phyloP scores from a whole-genome alignment of 2,113 vertebrate genomes.

The Macaca mulatta region DNA sequence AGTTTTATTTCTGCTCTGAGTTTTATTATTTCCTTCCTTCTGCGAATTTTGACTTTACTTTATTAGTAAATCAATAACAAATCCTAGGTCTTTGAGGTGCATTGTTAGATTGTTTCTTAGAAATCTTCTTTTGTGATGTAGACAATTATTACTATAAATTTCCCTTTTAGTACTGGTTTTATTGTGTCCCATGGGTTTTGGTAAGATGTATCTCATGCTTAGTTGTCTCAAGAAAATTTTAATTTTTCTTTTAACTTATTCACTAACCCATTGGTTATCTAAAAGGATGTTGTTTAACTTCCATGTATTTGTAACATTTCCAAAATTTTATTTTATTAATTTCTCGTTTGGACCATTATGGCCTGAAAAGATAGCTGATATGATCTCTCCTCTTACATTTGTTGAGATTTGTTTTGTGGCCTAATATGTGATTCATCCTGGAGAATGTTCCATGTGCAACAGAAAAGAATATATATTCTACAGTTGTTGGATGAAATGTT shows the following conservation, averaged over 20 bases:
- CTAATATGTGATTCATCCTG: background rate
- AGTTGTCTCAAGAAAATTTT: background rate
- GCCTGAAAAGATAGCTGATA: background rate
- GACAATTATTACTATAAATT: background rate
- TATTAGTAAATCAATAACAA: background rate
- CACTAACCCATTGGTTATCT: background rate
- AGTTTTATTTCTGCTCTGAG: background rate
- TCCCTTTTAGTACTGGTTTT: background rate
- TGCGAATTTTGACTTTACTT: background rate
- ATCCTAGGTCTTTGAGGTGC: background rate
- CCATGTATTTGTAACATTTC: background rate
- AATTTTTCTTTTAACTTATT: background rate
- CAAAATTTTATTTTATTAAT: background rate
- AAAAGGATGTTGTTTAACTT: background rate
- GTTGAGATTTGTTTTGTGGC: background rate
- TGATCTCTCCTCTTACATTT: background rate
- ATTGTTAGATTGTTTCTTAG: background rate
- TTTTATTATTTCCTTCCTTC: background rate
- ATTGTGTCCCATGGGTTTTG: background rate
- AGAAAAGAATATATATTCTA: background rate
- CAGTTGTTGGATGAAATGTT: background rate
- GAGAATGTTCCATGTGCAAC: background rate
- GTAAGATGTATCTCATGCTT: background rate
- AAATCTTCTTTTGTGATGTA: background rate
- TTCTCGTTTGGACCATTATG: background rate